phyloP scores from a whole-genome alignment of 2,888 invertebrate genomes.

The Choreutis nemorana region DNA sequence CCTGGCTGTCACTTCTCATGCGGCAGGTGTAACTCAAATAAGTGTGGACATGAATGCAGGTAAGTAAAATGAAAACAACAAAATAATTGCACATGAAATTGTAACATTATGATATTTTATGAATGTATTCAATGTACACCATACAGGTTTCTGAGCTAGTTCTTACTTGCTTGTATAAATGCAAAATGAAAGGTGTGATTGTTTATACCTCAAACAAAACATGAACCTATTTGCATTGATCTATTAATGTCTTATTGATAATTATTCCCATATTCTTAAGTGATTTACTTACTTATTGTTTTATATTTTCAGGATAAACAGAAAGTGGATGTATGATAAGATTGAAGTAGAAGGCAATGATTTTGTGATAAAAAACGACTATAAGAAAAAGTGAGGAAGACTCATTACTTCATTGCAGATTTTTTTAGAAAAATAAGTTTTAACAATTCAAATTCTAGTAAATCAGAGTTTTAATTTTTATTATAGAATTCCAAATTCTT shows the following conservation, averaged over 20 bases:
- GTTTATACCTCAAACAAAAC: not conserved
- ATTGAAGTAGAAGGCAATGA: slow-evolving; percentile 84
- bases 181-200: slow-evolving; percentile 1
- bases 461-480: not conserved
- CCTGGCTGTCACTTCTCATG: slow-evolving; percentile 88
- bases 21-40: slow-evolving; percentile 73
- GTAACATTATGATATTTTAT: not conserved
- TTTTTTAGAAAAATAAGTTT: too few species aligned
- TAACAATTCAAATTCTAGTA: too few species aligned
- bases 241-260: not conserved
- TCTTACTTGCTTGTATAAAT: not conserved
- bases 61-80: slow-evolving; percentile 18
- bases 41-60: slow-evolving; percentile 85
- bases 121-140: too few species aligned
- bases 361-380: slow-evolving; percentile 66
- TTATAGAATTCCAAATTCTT: not conserved
- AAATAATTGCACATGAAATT: not conserved
- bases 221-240: not conserved
- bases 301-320: slow-evolving; percentile 66
- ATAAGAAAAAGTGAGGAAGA: slow-evolving; percentile 42
- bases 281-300: slow-evolving; percentile 3
- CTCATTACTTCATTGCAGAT: slow-evolving; percentile 6
- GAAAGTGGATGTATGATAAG: slow-evolving; percentile 80
- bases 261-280: slow-evolving; percentile 4
- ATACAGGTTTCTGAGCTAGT: too few species aligned